Evolutionary conservation across 2,888 invertebrate genomes (phyloP), one percentile per base, ranked within the genome.

Genomic region (Balanococcus diminutus): DNA sequence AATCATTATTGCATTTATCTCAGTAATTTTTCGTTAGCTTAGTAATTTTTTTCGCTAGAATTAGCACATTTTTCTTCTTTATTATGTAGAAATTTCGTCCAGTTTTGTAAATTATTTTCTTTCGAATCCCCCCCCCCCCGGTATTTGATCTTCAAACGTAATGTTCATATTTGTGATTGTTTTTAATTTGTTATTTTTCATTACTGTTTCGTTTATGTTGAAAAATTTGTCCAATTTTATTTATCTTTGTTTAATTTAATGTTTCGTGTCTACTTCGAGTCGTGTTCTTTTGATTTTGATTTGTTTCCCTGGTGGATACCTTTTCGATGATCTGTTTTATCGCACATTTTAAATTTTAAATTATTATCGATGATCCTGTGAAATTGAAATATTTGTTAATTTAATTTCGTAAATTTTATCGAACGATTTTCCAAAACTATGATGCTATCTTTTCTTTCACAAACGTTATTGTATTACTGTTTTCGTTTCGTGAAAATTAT

Each of bases 1-100:
- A 67, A n/a, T 79, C 19, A 79, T 79, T 19, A 16, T 72, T 79
- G 75, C 75, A 79, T 79, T 79, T 79, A 79, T 32, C 75, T 28
- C 32, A 36, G 32, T 79, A n/a, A 19, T 36, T 32, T 79, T 67
- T 67, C 28, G 14, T 31, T 67, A 14, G 67, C 28, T 25, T 67
- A 2, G 16, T 67, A 14, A 16, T 28, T 67, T 67, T 67, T 14
- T 25, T 25, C 61, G 9, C 25, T 61, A 61, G 61, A 25, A 25
- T 11, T 61, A 19, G 61, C 25, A 19, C 61, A 25, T 1, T 22
- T 61, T 61, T 61, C 8, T 61, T 16, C 46, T 9, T 46, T 9
- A 46, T 2, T 61, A 14, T 14, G 25, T 61, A 25, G 8, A 9
- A 25, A 25, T 61, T 25, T 25, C 14, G 2, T 61, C 61, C 61